Conservation (phyloP, 2,888 invertebrate genomes). For the Agonopterix arenella region DNA sequence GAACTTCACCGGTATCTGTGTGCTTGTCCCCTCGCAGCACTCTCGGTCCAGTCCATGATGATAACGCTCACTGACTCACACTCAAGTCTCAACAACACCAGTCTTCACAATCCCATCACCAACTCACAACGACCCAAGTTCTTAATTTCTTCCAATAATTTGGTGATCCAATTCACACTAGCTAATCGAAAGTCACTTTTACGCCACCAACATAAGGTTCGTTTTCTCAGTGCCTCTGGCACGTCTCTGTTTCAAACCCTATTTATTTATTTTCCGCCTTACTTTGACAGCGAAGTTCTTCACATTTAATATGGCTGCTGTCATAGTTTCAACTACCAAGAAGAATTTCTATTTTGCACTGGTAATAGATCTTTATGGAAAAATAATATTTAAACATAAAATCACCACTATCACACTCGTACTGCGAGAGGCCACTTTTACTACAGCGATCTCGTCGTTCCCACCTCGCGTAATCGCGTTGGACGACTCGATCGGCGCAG, state of each 20-base stretch:
- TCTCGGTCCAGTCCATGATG: slow-evolving; percentile 64
- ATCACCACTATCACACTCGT: slow-evolving; percentile 30
- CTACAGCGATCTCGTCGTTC: slow-evolving; percentile 49
- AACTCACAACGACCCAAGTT: slow-evolving; percentile 35
- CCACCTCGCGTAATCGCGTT: slow-evolving; percentile 69
- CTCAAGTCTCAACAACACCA: slow-evolving; percentile 18
- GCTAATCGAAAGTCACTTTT: slow-evolving; percentile 41
- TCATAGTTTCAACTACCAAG: slow-evolving; percentile 23
- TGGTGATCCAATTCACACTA: slow-evolving; percentile 29
- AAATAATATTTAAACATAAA: slow-evolving; percentile 34
- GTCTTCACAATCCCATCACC: slow-evolving; percentile 31
- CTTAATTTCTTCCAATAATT: slow-evolving; percentile 45
- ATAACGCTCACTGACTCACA: slow-evolving; percentile 22
- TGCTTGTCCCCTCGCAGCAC: slow-evolving; percentile 51
- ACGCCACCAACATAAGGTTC: slow-evolving; percentile 39
- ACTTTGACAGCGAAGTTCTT: slow-evolving; percentile 56
- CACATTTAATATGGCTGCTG: slow-evolving; percentile 21
- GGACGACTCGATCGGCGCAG: slow-evolving; percentile 67
- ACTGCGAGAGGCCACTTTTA: slow-evolving; percentile 59
- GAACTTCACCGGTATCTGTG: slow-evolving; percentile 53
- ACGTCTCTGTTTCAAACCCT: slow-evolving; percentile 56
- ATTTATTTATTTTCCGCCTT: slow-evolving; percentile 72
- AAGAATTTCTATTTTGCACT: slow-evolving; percentile 18
- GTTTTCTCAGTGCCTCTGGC: slow-evolving; percentile 35
- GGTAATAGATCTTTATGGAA: slow-evolving; percentile 12